Percentiles rank a stretch among this genome's conserved stretches.
These are phyloP conservation scores for Meandrina meandrites DNA, from an alignment of 92 coral and sea anemone species.

Conservation along the genomic window DNA sequence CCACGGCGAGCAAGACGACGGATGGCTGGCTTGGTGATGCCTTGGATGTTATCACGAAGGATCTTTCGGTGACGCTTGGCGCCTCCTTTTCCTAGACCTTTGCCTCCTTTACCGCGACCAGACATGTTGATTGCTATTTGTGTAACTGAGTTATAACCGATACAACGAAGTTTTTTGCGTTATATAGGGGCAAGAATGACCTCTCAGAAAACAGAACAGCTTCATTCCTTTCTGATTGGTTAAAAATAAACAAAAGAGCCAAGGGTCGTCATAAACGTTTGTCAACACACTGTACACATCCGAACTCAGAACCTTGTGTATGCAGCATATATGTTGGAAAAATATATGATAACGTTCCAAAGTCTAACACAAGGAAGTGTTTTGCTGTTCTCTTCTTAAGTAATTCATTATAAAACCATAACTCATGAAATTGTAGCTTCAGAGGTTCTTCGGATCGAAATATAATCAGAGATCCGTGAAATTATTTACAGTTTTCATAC, in stretches of 20 bases:
- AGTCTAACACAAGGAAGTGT: not conserved
- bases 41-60: slow-evolving; percentile 71
- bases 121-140: slow-evolving; percentile 44
- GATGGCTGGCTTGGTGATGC: slow-evolving; percentile 91
- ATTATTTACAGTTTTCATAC: not conserved
- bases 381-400: not conserved
- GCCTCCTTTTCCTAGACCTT: slow-evolving; percentile 98
- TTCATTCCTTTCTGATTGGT: not conserved
- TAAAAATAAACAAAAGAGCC: not conserved
- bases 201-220: not conserved
- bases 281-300: not conserved
- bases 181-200: not conserved
- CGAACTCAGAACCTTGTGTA: not conserved
- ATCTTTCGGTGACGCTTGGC: slow-evolving; percentile 95
- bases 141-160: not conserved
- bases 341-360: not conserved
- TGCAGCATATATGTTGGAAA: not conserved
- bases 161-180: not conserved
- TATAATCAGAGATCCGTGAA: not conserved
- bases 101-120: slow-evolving; percentile 94
- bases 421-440: not conserved
- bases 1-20: slow-evolving; percentile 96
- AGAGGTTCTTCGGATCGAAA: not conserved
- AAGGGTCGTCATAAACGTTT: not conserved
- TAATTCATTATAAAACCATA: not conserved